Base-by-base conservation (phyloP, 2,888 invertebrate genomes). In the Callimorpha dominula region DNA sequence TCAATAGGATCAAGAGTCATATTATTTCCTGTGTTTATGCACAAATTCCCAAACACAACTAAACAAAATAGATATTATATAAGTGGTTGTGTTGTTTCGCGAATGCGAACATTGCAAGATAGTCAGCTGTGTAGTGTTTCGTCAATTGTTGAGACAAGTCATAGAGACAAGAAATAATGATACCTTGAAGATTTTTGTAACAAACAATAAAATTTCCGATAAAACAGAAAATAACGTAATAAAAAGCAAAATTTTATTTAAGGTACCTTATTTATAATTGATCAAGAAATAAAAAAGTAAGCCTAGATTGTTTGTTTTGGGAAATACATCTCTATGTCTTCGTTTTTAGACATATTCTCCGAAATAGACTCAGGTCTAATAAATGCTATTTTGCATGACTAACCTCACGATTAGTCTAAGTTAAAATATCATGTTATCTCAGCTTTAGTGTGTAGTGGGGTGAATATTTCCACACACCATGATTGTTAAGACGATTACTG, bases 401-500 rank as follows among this genome's bases (percentile, higher is more conserved):
- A 60, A 14, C 31, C 60, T 60, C 31, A 60, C 1, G 2, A 31
- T 31, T 57, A 40, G 11, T 15, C 9, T 43, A n/a, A 60, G 60
- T 15, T 20, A 40, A 68, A 60, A 68, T 68, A 60, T 68, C 68
- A 68, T 68, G 52, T 50, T 50, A 42, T 69, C 63, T 31, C 50
- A 49, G 69, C 14, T 17, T n/a, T 20, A 80, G 84, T 85, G 86
- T 86, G 85, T 81, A 79, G 85, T 85, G 80, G 84, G 87, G 89
- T 89, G 90, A 89, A 85, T 78, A 81, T 86, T 68, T 88, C 95
- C 96, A 96, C 96, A 96, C 96, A 96, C 96, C 96, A 95, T 96
- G 95, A 91, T 94, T 96, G 96, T 97, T 97, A 96, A 97, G 97
- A 90, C 97, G 96, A 96, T 97, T 97, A 97, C 96, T 96, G 96